Evolutionary conservation across 2,888 invertebrate genomes (phyloP).

Genomic region (Dicycla oo): DNA sequence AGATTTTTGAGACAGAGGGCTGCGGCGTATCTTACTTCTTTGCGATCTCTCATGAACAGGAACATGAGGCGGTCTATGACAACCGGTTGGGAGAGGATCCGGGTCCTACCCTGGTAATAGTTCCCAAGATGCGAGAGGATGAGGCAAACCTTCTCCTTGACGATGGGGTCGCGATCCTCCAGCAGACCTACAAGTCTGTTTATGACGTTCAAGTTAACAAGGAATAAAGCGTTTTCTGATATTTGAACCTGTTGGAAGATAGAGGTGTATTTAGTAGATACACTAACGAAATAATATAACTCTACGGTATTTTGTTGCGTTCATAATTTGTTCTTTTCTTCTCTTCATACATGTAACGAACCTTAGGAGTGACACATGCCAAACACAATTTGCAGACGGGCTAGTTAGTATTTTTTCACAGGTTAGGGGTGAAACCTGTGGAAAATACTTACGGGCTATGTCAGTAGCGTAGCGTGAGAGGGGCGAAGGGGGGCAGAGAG

Average conservation of each 20-base stretch:
- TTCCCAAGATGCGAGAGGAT: constrained; percentile 77
- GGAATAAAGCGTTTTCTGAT: constrained; percentile 83
- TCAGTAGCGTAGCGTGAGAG: no score
- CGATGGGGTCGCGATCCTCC: constrained; percentile 75
- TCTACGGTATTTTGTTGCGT: no score
- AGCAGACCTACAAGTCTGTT: constrained; percentile 82
- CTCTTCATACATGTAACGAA: not conserved
- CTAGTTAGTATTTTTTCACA: not conserved
- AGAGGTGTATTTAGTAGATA: constrained; percentile 41
- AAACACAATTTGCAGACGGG: not conserved
- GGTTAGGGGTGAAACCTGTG: not conserved
- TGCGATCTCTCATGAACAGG: constrained; percentile 79
- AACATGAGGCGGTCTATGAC: constrained; percentile 79
- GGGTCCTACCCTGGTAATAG: constrained; percentile 80
- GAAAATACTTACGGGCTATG: not conserved
- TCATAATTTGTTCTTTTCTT: not conserved
- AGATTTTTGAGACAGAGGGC: constrained; percentile 78
- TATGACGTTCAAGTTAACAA: constrained; percentile 79
- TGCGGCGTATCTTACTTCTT: constrained; percentile 84
- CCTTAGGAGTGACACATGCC: not conserved
- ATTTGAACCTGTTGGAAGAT: constrained; percentile 79
- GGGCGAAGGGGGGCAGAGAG: not conserved
- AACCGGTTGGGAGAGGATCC: constrained; percentile 75
- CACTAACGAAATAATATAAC: constrained; percentile 22
- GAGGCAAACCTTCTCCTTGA: constrained; percentile 83